These are phyloP conservation scores for Melieria picta DNA, from an alignment of 2,888 invertebrate species.

Conservation along the genomic window DNA sequence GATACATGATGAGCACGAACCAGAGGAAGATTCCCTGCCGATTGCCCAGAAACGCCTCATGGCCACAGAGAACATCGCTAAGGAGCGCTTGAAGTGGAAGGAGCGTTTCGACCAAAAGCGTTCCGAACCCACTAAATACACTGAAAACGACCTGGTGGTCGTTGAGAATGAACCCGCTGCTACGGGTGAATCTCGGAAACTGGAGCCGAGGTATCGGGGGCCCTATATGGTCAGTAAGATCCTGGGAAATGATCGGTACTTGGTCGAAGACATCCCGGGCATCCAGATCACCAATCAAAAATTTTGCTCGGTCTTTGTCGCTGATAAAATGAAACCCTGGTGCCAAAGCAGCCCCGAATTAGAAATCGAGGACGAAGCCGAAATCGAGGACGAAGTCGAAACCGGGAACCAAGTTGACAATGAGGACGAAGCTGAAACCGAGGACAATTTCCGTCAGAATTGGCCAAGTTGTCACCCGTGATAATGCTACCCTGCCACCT, in stretches of 20 bases:
- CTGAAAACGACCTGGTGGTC: conserved; percentile 23
- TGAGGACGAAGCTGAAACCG: conserved; percentile 26
- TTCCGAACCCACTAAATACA: neutral
- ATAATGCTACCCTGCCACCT: too few relatives aligned
- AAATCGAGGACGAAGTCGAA: conserved; percentile 24
- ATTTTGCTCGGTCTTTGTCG: conserved; percentile 31
- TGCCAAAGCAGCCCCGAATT: conserved; percentile 25
- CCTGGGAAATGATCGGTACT: conserved; percentile 40
- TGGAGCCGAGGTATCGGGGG: conserved; percentile 38
- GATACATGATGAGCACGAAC: conserved; percentile 15
- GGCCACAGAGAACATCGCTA: too few relatives aligned
- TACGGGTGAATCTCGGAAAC: conserved; percentile 41
- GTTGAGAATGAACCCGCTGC: conserved; percentile 33
- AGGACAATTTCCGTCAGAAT: conserved; percentile 32
- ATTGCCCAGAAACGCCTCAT: too few relatives aligned
- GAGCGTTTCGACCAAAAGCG: conserved; percentile 29
- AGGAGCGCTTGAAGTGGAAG: conserved; percentile 23
- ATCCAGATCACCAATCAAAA: conserved; percentile 32
- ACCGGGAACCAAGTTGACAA: conserved; percentile 35
- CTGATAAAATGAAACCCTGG: conserved; percentile 40
- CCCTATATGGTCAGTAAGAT: conserved; percentile 36
- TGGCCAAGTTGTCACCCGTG: conserved; percentile 31
- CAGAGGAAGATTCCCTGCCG: too few relatives aligned
- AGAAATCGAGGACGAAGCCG: conserved; percentile 7
- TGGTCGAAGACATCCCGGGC: conserved; percentile 41